Conservation (phyloP, 2,888 invertebrate genomes). For the Alcis repandata region DNA sequence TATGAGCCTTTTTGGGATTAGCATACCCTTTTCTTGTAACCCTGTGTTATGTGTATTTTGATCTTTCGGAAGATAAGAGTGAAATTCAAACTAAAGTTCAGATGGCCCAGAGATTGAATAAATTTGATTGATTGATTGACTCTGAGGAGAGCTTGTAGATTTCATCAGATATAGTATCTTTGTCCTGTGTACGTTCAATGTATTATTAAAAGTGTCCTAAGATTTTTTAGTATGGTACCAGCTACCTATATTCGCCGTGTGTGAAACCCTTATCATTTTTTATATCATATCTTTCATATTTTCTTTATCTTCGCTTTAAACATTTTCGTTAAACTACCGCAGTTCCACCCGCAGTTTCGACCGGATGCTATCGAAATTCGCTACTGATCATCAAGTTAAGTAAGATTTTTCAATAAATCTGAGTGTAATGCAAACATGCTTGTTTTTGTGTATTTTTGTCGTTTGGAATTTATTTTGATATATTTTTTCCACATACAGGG, state of each 20-base stretch:
- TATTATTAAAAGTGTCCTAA: too few relatives aligned
- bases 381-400: slow-evolving; percentile 13
- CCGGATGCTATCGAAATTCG: not conserved
- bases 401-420: slow-evolving; percentile 15
- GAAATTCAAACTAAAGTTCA: too few relatives aligned
- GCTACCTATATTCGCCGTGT: not conserved
- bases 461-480: not conserved
- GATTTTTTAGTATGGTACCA: not conserved
- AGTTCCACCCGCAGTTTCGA: slow-evolving; percentile 12
- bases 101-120: too few relatives aligned
- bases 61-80: too few relatives aligned
- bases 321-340: slow-evolving; percentile 11
- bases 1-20: too few relatives aligned
- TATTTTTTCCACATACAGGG: too few relatives aligned
- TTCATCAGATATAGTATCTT: not conserved
- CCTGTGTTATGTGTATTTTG: too few relatives aligned
- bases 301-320: not conserved
- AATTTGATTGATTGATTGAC: too few relatives aligned
- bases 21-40: too few relatives aligned
- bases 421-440: not conserved
- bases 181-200: too few relatives aligned
- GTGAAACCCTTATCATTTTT: not conserved
- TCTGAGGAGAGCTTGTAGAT: not conserved
- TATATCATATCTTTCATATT: too few relatives aligned
- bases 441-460: not conserved